phyloP scores from a whole-genome alignment of 2,888 invertebrate species.

The Eupsilia transversa region DNA sequence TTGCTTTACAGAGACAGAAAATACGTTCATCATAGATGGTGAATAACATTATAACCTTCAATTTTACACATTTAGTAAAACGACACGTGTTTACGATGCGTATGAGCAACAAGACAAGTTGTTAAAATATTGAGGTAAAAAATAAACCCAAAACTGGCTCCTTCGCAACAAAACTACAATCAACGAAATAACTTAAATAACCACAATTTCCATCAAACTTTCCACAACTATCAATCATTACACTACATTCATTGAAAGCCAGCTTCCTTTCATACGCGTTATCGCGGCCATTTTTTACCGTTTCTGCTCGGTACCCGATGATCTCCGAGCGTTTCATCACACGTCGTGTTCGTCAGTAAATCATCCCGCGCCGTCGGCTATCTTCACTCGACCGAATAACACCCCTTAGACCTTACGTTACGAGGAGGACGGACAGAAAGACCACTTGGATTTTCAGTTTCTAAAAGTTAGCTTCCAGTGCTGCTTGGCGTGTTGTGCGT shows the following conservation, averaged over 20 bases:
- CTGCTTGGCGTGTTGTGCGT: not conserved
- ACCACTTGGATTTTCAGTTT: constrained; percentile 1
- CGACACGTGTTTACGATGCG: not conserved
- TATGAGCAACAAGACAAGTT: not conserved
- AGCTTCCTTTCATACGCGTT: constrained; percentile 59
- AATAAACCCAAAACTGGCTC: not conserved
- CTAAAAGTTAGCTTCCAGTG: not conserved
- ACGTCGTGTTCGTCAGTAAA: constrained; percentile 67
- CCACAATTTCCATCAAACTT: constrained; percentile 30
- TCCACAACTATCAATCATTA: constrained; percentile 52
- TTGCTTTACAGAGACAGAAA: not conserved
- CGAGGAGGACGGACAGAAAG: constrained; percentile 36
- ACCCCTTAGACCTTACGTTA: constrained; percentile 52
- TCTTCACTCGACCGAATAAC: constrained; percentile 66
- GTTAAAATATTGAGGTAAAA: not conserved
- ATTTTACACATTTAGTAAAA: not conserved
- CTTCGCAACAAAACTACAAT: not conserved
- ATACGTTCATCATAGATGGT: not conserved
- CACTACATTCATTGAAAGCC: constrained; percentile 51
- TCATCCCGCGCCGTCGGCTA: constrained; percentile 67
- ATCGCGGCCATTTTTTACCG: constrained; percentile 63
- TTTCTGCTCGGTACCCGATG: constrained; percentile 53
- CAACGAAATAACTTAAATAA: not conserved
- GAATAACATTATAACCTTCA: not conserved
- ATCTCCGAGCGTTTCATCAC: constrained; percentile 64